Conservation (phyloP, 2,113 vertebrate species). For the Nansenia antarctica region DNA sequence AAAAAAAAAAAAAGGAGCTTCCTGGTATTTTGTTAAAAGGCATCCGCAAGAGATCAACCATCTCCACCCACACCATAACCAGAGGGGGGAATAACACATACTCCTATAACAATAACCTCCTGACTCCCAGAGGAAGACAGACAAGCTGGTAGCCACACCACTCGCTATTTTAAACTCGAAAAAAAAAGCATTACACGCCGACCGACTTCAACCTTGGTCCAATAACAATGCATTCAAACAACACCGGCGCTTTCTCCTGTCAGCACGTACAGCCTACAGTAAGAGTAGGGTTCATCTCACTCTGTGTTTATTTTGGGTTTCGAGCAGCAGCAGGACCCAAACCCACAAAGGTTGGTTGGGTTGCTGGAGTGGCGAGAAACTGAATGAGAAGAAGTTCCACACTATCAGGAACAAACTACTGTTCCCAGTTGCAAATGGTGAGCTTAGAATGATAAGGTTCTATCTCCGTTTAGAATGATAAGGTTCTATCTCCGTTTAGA, state of each 20-base stretch:
- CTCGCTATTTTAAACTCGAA: no score
- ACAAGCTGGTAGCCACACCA: conserved; percentile 9
- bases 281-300: background rate
- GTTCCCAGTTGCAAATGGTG: background rate
- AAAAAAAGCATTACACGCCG: no score
- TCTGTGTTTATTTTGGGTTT: background rate
- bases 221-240: background rate
- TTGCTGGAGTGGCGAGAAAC: background rate
- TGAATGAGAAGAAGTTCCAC: background rate
- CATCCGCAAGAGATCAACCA: conserved; percentile 57
- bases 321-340: background rate
- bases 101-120: conserved; percentile 41
- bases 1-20: conserved; percentile 60
- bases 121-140: conserved; percentile 23
- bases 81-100: conserved; percentile 43
- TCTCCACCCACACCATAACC: conserved; percentile 18
- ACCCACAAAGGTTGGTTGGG: no score
- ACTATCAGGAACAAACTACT: background rate
- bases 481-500: no score
- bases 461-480: no score
- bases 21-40: conserved; percentile 35
- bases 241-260: background rate
- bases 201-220: background rate
- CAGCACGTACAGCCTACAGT: no score
- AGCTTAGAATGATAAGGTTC: no score